Evolutionary conservation across 2,797 vertebrate species (phyloP).

Genomic region (Cirrhinus mrigala): DNA sequence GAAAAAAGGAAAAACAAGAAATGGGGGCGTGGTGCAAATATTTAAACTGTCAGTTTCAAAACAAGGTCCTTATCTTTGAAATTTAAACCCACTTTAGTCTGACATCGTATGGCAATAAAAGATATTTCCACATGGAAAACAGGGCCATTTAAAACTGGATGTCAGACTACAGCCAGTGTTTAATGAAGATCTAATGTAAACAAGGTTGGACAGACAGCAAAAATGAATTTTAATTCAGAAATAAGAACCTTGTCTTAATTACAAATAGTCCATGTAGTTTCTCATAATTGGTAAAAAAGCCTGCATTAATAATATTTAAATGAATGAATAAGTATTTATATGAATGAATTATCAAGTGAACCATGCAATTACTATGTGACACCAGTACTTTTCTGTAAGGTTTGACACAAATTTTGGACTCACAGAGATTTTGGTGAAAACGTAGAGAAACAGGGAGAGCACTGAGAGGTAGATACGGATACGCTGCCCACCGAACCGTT

Average conservation of each 20-base stretch:
- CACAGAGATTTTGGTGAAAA: constrained; percentile 94
- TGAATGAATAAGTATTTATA: no score
- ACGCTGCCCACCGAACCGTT: constrained; percentile 90
- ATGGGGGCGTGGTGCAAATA: background rate
- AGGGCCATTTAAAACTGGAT: background rate
- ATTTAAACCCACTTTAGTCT: constrained; percentile 18
- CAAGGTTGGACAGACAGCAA: background rate
- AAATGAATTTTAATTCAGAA: background rate
- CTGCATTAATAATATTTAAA: background rate
- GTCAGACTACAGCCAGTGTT: background rate
- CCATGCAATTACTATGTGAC: background rate
- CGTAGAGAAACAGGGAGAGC: constrained; percentile 86
- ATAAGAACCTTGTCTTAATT: background rate
- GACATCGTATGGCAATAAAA: constrained; percentile 28
- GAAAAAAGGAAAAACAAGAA: background rate
- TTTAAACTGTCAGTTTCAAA: background rate
- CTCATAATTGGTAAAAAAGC: background rate
- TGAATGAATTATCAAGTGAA: background rate
- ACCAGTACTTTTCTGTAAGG: background rate
- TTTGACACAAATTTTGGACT: constrained; percentile 69
- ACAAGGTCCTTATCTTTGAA: constrained; percentile 3
- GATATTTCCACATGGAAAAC: background rate
- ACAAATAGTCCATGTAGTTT: background rate
- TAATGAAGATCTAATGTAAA: constrained; percentile 19
- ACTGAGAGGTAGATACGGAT: constrained; percentile 92